These are phyloP conservation scores for Amblyopsis hoosieri DNA, from an alignment of 2,797 vertebrate genomes.

Conservation along the genomic window DNA sequence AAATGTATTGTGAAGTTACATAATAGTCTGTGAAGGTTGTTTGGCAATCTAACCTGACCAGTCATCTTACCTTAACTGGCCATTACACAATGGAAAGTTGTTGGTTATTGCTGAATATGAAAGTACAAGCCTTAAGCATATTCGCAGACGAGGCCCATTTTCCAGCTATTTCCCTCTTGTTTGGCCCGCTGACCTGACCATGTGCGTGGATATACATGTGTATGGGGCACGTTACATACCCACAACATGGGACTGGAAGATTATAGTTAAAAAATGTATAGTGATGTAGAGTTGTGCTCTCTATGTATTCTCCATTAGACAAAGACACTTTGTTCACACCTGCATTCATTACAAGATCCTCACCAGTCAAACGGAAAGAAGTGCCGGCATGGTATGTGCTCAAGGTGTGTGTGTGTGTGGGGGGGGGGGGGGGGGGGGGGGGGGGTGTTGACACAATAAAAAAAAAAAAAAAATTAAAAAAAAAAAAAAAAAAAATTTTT, in stretches of 20 bases:
- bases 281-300: neutral
- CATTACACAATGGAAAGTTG: conserved; percentile 3
- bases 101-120: conserved; percentile 15
- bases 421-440: neutral
- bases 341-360: conserved; percentile 13
- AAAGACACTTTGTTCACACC: conserved; percentile 8
- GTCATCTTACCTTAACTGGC: neutral
- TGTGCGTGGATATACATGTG: conserved; percentile 49
- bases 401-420: neutral
- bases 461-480: no score
- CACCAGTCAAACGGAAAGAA: conserved; percentile 9
- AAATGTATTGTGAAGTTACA: conserved; percentile 14
- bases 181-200: conserved; percentile 54
- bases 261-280: conserved; percentile 8
- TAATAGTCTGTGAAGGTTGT: neutral
- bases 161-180: conserved; percentile 45
- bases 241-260: neutral
- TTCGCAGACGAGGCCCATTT: conserved; percentile 71
- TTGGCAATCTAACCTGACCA: neutral
- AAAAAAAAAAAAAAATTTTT: no score
- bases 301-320: neutral
- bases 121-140: conserved; percentile 35
- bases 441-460: no score
- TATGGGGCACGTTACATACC: neutral
- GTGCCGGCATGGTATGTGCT: conserved; percentile 23